Conservation (phyloP, 2,113 vertebrate species). For the Microtus richardsoni region DNA sequence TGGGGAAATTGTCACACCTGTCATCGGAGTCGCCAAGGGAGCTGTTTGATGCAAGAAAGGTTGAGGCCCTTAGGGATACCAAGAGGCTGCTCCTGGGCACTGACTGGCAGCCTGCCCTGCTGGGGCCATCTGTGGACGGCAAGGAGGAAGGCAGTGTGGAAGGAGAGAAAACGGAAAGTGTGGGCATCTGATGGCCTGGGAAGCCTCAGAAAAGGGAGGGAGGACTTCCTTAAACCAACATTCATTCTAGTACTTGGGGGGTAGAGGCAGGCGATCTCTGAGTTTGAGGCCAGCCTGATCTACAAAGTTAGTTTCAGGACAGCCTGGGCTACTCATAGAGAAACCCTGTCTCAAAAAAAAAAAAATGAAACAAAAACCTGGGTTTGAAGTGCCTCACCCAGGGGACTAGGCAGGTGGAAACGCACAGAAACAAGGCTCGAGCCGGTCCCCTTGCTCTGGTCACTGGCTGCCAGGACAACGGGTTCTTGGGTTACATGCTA, state of each 20-base stretch:
- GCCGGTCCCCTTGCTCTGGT: background rate
- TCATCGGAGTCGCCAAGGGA: background rate
- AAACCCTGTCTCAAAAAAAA: background rate
- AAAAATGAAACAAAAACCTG: background rate
- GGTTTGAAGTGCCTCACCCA: background rate
- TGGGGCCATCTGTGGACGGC: background rate
- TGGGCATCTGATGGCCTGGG: background rate
- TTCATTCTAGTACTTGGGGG: background rate
- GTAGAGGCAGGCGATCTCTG: background rate
- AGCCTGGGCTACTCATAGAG: background rate
- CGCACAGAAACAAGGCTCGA: background rate
- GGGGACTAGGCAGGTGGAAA: background rate
- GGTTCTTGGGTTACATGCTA: conserved; percentile 34
- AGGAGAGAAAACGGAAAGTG: background rate
- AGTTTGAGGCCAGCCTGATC: background rate
- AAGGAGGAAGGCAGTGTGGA: background rate
- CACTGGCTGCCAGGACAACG: background rate
- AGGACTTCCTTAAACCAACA: conserved; percentile 39
- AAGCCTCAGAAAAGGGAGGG: background rate
- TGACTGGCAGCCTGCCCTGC: background rate
- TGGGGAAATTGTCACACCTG: background rate
- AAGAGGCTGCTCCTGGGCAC: background rate
- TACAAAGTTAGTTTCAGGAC: background rate
- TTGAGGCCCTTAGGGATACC: background rate
- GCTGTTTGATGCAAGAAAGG: background rate